These are phyloP conservation scores for Melanotaenia maccullochi DNA, from an alignment of 2,797 vertebrate species.

Conservation along the genomic window DNA sequence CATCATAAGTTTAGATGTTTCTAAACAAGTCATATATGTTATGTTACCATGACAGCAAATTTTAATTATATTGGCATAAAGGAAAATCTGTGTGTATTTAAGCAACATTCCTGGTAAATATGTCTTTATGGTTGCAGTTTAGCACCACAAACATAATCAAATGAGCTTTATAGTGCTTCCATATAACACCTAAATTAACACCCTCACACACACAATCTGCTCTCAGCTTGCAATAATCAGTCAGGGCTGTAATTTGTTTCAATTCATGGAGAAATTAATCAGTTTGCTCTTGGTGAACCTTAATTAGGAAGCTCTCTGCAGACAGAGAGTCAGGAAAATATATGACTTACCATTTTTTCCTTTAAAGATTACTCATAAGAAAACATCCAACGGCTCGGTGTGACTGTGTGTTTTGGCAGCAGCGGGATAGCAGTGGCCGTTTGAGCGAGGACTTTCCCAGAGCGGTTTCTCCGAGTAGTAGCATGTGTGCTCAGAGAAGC, in stretches of 20 bases:
- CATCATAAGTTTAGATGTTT: too few relatives aligned
- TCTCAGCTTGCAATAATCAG: slow-evolving; percentile 31
- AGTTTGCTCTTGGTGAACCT: slow-evolving; percentile 33
- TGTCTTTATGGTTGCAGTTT: neutral
- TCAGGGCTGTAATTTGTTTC: slow-evolving; percentile 42
- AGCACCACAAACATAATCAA: slow-evolving; percentile 1
- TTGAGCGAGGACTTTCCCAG: slow-evolving; percentile 53
- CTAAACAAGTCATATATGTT: too few relatives aligned
- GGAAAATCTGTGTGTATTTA: too few relatives aligned
- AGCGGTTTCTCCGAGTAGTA: slow-evolving; percentile 23
- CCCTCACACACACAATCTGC: slow-evolving; percentile 39
- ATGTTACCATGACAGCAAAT: neutral
- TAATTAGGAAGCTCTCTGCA: slow-evolving; percentile 33
- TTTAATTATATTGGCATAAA: neutral
- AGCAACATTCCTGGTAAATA: neutral
- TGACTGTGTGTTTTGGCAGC: slow-evolving; percentile 54
- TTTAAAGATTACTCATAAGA: slow-evolving; percentile 46
- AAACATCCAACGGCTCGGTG: slow-evolving; percentile 52
- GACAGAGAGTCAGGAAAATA: slow-evolving; percentile 27
- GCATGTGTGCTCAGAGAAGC: slow-evolving; percentile 34
- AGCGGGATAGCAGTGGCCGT: slow-evolving; percentile 6
- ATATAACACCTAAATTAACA: slow-evolving; percentile 27
- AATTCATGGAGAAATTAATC: slow-evolving; percentile 31
- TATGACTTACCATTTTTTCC: slow-evolving; percentile 17
- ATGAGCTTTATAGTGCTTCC: neutral